Percentiles rank a stretch among this genome's conserved stretches.
phyloP scores from a whole-genome alignment of 1,140 invertebrate genomes.

The Saccostrea echinata region DNA sequence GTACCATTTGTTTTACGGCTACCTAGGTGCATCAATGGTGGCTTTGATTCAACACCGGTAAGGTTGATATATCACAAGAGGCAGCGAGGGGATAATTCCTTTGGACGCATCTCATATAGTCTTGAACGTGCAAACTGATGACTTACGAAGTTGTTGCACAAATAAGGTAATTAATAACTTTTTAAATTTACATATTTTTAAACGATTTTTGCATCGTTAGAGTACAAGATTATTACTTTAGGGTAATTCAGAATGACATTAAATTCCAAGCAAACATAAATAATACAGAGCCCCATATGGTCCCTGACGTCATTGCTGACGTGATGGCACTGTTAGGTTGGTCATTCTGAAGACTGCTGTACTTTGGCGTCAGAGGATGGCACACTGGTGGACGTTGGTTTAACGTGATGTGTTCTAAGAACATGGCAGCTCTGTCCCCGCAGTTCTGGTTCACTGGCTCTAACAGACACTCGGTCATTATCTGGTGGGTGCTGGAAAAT shows the following conservation, averaged over 20 bases:
- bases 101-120: not conserved
- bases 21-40: not conserved
- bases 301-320: not conserved
- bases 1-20: not conserved
- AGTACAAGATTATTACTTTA: not conserved
- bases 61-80: not conserved
- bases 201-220: not conserved
- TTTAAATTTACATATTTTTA: not conserved
- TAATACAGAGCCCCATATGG: not conserved
- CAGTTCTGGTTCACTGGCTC: slow-evolving; percentile 44
- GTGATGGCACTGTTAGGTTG: not conserved
- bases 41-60: not conserved
- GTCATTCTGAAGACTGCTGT: not conserved
- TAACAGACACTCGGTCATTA: slow-evolving; percentile 44
- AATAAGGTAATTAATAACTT: not conserved
- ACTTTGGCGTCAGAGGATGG: slow-evolving; percentile 17
- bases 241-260: not conserved
- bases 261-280: not conserved
- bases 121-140: not conserved
- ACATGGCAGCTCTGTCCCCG: slow-evolving; percentile 44
- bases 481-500: slow-evolving; percentile 38
- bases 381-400: slow-evolving; percentile 44
- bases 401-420: slow-evolving; percentile 49
- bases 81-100: not conserved
- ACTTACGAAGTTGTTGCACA: not conserved